Percentiles rank a stretch among this genome's conserved stretches.
phyloP scores from a whole-genome alignment of 2,113 vertebrate species.

The Aspidoscelis tigris region DNA sequence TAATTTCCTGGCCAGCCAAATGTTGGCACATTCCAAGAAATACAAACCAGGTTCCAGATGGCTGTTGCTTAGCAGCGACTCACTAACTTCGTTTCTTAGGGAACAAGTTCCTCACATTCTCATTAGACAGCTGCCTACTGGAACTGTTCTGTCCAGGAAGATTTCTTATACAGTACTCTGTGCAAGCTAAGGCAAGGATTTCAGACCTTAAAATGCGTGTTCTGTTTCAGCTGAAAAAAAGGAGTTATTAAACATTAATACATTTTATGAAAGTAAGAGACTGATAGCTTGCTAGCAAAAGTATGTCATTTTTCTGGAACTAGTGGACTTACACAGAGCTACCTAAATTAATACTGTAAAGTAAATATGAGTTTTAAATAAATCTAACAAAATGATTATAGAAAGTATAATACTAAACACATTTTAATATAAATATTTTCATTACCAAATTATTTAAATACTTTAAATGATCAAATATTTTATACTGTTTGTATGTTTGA shows the following conservation, averaged over 20 bases:
- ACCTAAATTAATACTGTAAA: neutral
- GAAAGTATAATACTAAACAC: no score
- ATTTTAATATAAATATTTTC: no score
- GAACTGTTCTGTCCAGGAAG: conserved; percentile 28
- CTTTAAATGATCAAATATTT: no score
- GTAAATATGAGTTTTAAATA: no score
- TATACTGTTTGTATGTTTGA: no score
- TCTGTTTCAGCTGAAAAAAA: neutral
- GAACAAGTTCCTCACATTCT: neutral
- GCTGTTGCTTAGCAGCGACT: conserved; percentile 27
- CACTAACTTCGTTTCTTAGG: conserved; percentile 10
- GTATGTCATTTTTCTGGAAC: neutral
- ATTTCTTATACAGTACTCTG: conserved; percentile 15
- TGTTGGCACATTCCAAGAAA: conserved; percentile 39
- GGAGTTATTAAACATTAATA: neutral
- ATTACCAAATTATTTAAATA: no score
- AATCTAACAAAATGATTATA: no score
- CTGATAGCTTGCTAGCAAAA: conserved; percentile 11
- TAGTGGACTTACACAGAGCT: no score
- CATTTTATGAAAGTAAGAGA: neutral
- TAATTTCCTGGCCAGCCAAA: neutral
- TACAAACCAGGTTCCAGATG: neutral
- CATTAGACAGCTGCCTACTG: neutral
- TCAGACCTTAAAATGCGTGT: neutral
- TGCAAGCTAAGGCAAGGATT: conserved; percentile 6